Evolutionary conservation across 2,797 vertebrate genomes (phyloP).

Genomic region (Catamblyrhynchus diadema): DNA sequence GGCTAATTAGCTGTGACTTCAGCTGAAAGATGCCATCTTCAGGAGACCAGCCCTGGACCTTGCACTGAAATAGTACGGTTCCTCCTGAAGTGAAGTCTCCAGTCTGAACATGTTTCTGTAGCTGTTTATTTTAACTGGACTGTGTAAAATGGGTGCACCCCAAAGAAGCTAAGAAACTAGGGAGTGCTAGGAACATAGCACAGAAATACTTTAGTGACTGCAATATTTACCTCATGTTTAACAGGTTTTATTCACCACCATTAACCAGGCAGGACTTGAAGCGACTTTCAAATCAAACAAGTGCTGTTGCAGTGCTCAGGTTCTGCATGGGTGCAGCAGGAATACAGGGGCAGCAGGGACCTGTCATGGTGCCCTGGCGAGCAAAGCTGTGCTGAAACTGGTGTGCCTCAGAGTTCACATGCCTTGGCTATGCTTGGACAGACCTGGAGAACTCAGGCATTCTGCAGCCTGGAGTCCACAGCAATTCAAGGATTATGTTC

Average conservation of each 20-base stretch:
- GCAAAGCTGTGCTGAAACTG: not conserved
- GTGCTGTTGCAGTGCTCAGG: not conserved
- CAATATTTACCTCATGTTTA: not conserved
- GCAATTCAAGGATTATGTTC: not conserved
- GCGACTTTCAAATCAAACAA: not conserved
- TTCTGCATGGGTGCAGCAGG: not conserved
- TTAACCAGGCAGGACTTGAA: not conserved
- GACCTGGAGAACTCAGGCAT: not conserved
- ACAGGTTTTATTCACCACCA: not conserved
- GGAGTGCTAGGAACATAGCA: not conserved
- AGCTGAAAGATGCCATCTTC: not conserved
- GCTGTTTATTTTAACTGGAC: not conserved
- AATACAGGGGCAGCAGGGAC: not conserved
- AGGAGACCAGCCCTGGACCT: not conserved
- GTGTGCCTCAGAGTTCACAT: not conserved
- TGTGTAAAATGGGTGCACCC: not conserved
- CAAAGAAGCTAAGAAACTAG: not conserved
- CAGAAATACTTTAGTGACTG: not conserved
- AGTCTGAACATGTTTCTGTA: not conserved
- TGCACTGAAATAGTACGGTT: not conserved
- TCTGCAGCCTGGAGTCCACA: not conserved
- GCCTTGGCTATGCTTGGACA: rapidly evolving
- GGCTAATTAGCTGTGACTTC: not conserved
- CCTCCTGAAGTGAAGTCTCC: not conserved
- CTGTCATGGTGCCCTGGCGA: rapidly evolving